Base-by-base conservation (phyloP, 2,797 vertebrate genomes). In the Toxotes lorentzi region DNA sequence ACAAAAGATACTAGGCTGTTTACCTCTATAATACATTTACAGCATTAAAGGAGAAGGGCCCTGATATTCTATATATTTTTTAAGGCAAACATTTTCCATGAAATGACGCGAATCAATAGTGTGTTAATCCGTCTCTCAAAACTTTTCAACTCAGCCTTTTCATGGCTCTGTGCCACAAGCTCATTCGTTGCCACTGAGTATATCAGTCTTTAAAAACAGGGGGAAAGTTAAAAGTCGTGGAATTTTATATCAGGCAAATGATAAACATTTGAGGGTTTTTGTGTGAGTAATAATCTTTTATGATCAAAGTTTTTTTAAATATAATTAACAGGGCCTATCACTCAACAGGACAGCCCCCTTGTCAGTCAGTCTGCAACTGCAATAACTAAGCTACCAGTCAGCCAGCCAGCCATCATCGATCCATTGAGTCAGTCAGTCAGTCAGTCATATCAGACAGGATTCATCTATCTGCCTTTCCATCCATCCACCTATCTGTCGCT, bases 381-480 rank as follows among this genome's bases (percentile, higher is more conserved):
- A 87, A 73, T 70, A 89, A 86, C 74, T 78, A 81, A 63, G 61
- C 69, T 66, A 82, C 79, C 77, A 88, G 77, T 58, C 86, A 68
- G 74, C 50, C 79, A 78, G 73, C 63, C 61, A 72, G 78, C 63
- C 24, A 32, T 69, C 85, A 92, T 91, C 61, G 88, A 92, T 89
- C 84, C 86, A 83, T 66, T 69, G 72, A 86, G 75, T 83, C 85
- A 79, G 83, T 82, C 83, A 78, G 75, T 84, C 85, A 77, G 84
- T 85, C 88, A 88, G 86, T 92, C 90, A 90, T 90, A 91, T 94
- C 90, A 86, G 89, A 89, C 88, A 81, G 90, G 85, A 92, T 88
- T 91, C 88, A 89, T 93, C 89, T 91, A 90, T 91, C 91, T 89
- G 84, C 80, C 78, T 81, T 85, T 86, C 85, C 81, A 85, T 90